Conservation (phyloP, 2,888 invertebrate species). For the Athalia cordata region DNA sequence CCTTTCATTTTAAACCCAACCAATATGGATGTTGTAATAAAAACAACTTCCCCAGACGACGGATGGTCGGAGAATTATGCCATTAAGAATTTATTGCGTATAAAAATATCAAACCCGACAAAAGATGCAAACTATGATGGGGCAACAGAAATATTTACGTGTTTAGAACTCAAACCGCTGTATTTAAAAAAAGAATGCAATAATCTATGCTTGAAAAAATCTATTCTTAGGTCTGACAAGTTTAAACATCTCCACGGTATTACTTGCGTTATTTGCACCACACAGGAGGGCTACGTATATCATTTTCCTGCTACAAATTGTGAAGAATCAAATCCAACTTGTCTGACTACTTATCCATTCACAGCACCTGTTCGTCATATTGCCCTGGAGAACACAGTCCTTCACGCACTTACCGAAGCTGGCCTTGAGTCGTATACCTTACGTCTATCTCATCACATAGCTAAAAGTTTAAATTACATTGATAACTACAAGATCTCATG, state of each 20-base stretch:
- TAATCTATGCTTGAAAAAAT: slow-evolving; percentile 63
- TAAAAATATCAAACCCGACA: slow-evolving; percentile 73
- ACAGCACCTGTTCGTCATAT: slow-evolving; percentile 82
- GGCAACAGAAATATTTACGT: slow-evolving; percentile 75
- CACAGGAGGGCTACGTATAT: slow-evolving; percentile 84
- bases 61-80: slow-evolving; percentile 73
- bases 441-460: slow-evolving; percentile 79
- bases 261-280: slow-evolving; percentile 79
- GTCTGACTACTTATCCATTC: slow-evolving; percentile 78
- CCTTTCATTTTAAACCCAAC: slow-evolving; percentile 67
- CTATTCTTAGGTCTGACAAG: slow-evolving; percentile 75
- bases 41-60: slow-evolving; percentile 69
- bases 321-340: slow-evolving; percentile 57
- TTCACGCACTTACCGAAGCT: slow-evolving; percentile 85
- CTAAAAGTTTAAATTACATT: slow-evolving; percentile 73
- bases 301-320: slow-evolving; percentile 75
- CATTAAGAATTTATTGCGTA: slow-evolving; percentile 73
- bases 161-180: slow-evolving; percentile 74
- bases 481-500: slow-evolving; percentile 74
- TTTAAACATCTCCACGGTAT: slow-evolving; percentile 78
- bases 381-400: slow-evolving; percentile 80
- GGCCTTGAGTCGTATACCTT: slow-evolving; percentile 87
- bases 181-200: slow-evolving; percentile 66
- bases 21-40: slow-evolving; percentile 73
- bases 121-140: slow-evolving; percentile 71